Evolutionary conservation across 2,113 vertebrate genomes (phyloP), one percentile per base, ranked within the genome.

Genomic region (Myrmecophaga tridactyla): DNA sequence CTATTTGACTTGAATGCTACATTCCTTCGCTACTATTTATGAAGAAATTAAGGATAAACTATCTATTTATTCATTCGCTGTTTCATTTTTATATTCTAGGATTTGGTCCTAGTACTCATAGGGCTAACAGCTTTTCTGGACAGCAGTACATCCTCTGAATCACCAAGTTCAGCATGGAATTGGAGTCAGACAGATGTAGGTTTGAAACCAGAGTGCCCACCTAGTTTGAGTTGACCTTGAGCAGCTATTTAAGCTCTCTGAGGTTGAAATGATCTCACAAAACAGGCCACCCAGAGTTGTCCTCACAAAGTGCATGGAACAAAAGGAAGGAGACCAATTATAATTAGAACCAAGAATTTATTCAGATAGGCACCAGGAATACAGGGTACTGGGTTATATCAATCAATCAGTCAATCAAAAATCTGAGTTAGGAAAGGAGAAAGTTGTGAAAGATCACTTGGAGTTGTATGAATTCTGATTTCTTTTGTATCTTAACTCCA

Each of bases 201-300:
- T 88, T 96, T 96, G 94, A 95, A 96, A 84, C 29, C 72, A 85
- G 81, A 95, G 46, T 83, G 56, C 65, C 67, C 23, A 46, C 88
- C 90, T 84, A 92, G 29, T 46, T 88, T 69, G 58, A 83, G 6
- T 93, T 88, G 93, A 96, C 93, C 93, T 97, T 86, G 72, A 90
- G 18, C 90, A 83, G 60, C 53, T 85, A 7, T 7, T 83, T 73
- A 46, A 90, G 77, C 56, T 90, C 72, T 77, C 56, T 69, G 82
- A 89, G 89, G 82, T 51, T 92, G 56, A 89, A 96, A 95, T 96
- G 95, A 95, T 36, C 77, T 95, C 70, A 67, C 72, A 94, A 31
- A 88, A 34, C 29, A 63, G n/a, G n/a, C 89, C 12, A 67, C 77
- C 39, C 43, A 82, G 27, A 88, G 48, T 77, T n/a, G 48, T 92